These are phyloP conservation scores for Alectura lathami DNA, from an alignment of 2,113 vertebrate genomes.

Conservation along the genomic window DNA sequence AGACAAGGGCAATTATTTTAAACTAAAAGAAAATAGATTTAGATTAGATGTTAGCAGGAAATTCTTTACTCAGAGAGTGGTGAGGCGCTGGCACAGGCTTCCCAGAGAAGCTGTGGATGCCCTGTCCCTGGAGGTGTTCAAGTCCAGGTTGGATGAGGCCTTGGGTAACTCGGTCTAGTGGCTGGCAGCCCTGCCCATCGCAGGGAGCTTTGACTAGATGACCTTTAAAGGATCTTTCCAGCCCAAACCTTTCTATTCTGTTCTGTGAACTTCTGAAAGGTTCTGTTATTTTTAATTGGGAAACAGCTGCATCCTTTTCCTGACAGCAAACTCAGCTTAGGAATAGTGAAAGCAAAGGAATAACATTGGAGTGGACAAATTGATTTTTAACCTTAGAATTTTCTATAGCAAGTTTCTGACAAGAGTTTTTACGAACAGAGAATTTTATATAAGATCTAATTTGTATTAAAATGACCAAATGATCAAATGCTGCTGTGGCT, in stretches of 20 bases:
- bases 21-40: background rate
- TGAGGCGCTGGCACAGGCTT: background rate
- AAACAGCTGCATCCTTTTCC: background rate
- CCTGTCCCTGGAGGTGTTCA: background rate
- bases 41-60: background rate
- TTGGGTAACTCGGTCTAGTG: background rate
- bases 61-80: background rate
- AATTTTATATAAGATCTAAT: background rate
- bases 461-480: background rate
- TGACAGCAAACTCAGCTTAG: background rate
- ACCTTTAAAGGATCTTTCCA: background rate
- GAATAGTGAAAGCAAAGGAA: background rate
- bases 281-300: background rate
- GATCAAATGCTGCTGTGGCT: background rate
- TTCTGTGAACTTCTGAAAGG: background rate
- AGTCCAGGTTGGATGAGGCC: background rate
- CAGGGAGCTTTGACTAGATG: background rate
- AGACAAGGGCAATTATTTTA: background rate
- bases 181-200: background rate
- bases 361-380: background rate
- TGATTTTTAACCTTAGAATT: background rate
- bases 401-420: background rate
- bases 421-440: background rate
- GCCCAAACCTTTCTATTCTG: background rate
- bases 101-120: background rate